A percentile compares a stretch with the other conserved stretches of the same genome.
These are phyloP conservation scores for Fistularia tabacaria DNA, from an alignment of 2,797 vertebrate species.

Conservation along the genomic window DNA sequence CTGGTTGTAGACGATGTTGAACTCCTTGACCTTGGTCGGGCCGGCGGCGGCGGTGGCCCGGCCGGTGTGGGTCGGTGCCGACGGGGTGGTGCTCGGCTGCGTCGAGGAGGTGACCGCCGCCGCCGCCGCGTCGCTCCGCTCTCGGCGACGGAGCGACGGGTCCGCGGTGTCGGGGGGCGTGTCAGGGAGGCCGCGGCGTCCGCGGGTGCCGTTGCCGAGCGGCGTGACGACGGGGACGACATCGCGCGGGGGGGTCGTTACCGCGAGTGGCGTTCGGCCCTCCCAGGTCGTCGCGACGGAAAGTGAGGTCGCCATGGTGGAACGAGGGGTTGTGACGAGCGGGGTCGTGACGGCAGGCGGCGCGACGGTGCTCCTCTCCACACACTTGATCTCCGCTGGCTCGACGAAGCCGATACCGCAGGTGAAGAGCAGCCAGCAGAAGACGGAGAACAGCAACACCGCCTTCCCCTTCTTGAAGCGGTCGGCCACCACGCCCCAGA, in stretches of 20 bases:
- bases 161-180: too few species aligned
- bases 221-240: constrained; percentile 74
- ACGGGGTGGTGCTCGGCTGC: neutral
- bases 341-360: neutral
- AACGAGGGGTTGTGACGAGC: too few species aligned
- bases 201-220: constrained; percentile 24
- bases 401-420: constrained; percentile 90
- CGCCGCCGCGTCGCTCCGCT: too few species aligned
- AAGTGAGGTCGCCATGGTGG: too few species aligned
- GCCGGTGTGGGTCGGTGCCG: constrained; percentile 7
- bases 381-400: constrained; percentile 84
- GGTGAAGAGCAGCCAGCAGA: constrained; percentile 97
- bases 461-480: constrained; percentile 91
- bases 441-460: constrained; percentile 89
- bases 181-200: constrained; percentile 12
- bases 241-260: neutral
- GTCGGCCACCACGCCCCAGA: constrained; percentile 97
- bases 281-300: too few species aligned
- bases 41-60: constrained; percentile 26
- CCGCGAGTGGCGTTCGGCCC: fast-evolving
- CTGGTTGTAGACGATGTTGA: constrained; percentile 72
- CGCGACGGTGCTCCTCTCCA: constrained; percentile 55
- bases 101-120: neutral
- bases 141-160: too few species aligned
- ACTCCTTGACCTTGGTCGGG: constrained; percentile 45